Evolutionary conservation across 2,113 vertebrate species (phyloP).

Genomic region (Caretta caretta): DNA sequence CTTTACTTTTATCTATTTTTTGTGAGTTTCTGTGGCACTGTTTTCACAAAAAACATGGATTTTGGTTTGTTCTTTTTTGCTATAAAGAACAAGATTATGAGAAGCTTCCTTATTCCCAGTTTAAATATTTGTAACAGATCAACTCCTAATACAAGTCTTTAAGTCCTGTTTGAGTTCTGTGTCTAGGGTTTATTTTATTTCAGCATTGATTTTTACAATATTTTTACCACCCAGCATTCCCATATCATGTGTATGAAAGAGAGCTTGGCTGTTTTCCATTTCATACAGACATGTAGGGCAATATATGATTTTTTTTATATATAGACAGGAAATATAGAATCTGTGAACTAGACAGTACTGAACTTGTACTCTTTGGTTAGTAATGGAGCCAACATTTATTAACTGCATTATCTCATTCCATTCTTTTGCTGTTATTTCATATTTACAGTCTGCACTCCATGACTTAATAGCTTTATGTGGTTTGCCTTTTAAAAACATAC

Average conservation of each 20-base stretch:
- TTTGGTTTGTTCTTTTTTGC: not conserved
- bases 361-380: not conserved
- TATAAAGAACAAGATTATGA: not conserved
- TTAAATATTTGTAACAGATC: conserved; percentile 48
- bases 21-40: not conserved
- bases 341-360: conserved; percentile 5
- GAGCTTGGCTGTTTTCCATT: conserved; percentile 17
- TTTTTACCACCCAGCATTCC: conserved; percentile 20
- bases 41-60: not conserved
- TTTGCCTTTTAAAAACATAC: conserved; percentile 60
- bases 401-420: conserved; percentile 39
- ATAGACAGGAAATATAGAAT: conserved; percentile 6
- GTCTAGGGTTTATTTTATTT: conserved; percentile 28
- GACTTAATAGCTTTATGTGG: conserved; percentile 60
- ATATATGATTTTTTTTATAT: conserved; percentile 17
- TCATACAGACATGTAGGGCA: conserved; percentile 17
- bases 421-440: conserved; percentile 46
- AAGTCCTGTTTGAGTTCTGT: conserved; percentile 24
- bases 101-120: not conserved
- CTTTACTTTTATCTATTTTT: not conserved
- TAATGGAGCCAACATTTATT: conserved; percentile 47
- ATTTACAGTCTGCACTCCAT: conserved; percentile 58
- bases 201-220: conserved; percentile 35
- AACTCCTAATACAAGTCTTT: not conserved
- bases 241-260: not conserved